Evolutionary conservation across 53 echinoderm and acorn worm species (phyloP), one percentile per base, ranked within the genome.

Genomic region (Paracentrotus lividus): DNA sequence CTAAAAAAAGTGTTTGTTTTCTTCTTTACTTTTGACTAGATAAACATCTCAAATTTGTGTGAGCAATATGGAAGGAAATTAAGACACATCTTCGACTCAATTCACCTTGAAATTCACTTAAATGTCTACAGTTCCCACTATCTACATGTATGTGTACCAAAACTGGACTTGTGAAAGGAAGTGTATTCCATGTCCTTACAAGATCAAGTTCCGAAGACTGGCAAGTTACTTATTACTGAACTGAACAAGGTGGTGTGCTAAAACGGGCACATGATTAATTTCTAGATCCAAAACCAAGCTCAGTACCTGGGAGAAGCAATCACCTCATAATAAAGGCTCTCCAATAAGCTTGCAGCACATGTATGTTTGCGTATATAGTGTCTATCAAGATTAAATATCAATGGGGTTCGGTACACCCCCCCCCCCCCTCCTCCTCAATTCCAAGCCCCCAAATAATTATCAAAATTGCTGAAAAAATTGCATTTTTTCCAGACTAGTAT

Each of bases 261-360:
- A 23, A 54, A 33, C 56, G 87, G 87, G 87, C 43, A 87, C 87
- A 87, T 87, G 87, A 87, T 87, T 55, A 87, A 87, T 87, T 32
- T 55, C 87, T 56, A 57, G 87, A 56, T 27, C 54, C 20, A 85
- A 52, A 68, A 69, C 3, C 14, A 13, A 20, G 72, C 72, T 72
- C 40, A 40, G 72, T 72, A 72, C 72, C 72, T 72, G 72, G 72
- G 72, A 38, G 40, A 72, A 38, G 72, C 21, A 18, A 36, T 72
- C 72, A 38, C 15, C 16, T 7, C 36, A 16, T 4, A 36, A 72
- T 2, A 72, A 38, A 21, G 40, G 20, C 72, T 18, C 72, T 40
- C 40, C 20, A 72, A 20, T 9, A 57, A 8, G 51, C 51, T 51
- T 51, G 6, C 51, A 51, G 51, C 51, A 51, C 12, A 6, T 51